A percentile compares a stretch with the other conserved stretches of the same genome.
These are phyloP conservation scores for Myathropa florea DNA, from an alignment of 2,888 invertebrate species.

Conservation along the genomic window DNA sequence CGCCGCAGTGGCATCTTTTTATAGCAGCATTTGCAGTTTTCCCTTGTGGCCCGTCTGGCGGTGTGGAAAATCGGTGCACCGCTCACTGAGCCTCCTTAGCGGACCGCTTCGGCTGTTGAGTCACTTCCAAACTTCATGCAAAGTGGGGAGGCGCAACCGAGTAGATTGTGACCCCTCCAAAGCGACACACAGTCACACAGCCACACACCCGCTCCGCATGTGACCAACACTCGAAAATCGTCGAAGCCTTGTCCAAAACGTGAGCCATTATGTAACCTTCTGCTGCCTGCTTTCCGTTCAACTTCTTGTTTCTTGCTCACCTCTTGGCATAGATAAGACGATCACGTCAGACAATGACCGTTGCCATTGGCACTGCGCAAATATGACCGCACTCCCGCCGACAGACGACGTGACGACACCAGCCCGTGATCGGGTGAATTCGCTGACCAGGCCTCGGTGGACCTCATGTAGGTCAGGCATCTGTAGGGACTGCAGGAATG, in stretches of 20 bases:
- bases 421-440: background rate
- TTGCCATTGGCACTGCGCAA: conserved; percentile 42
- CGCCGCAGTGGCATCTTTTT: conserved; percentile 59
- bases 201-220: background rate
- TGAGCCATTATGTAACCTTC: conserved; percentile 56
- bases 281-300: background rate
- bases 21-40: conserved; percentile 52
- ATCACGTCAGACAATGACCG: conserved; percentile 15
- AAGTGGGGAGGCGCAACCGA: background rate
- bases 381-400: conserved; percentile 4
- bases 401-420: background rate
- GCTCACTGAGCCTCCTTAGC: conserved; percentile 30
- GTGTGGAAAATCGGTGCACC: conserved; percentile 62
- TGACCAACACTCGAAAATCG: conserved; percentile 53
- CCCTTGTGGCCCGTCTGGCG: conserved; percentile 19
- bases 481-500: background rate
- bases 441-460: background rate
- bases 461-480: conserved; percentile 3
- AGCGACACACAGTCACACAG: background rate
- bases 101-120: conserved; percentile 19
- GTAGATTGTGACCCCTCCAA: conserved; percentile 1
- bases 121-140: conserved; percentile 38
- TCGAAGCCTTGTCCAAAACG: conserved; percentile 62
- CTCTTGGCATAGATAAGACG: conserved; percentile 15
- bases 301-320: conserved; percentile 48